A percentile compares a stretch with the other conserved stretches of the same genome.
These are phyloP conservation scores for Phenganax subtilis DNA, from an alignment of 92 coral and sea anemone genomes.

Conservation along the genomic window DNA sequence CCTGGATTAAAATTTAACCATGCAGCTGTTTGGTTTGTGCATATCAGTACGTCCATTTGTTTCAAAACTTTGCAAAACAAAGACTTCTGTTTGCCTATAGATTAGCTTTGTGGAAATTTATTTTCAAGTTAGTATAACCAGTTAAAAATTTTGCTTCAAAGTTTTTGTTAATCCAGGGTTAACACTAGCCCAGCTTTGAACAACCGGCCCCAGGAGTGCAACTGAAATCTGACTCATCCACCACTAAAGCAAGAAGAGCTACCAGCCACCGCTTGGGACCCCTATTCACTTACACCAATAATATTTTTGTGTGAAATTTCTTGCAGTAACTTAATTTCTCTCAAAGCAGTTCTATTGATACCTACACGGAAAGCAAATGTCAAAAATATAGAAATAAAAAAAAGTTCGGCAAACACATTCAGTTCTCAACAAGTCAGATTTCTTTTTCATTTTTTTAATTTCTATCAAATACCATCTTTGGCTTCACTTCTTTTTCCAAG, in stretches of 20 bases:
- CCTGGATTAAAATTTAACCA: neutral
- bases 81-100: no score
- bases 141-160: no score
- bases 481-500: slow-evolving; percentile 88
- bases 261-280: neutral
- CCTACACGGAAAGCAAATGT: slow-evolving; percentile 44
- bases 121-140: no score
- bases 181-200: no score
- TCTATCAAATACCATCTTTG: slow-evolving; percentile 65
- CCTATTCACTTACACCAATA: slow-evolving; percentile 69
- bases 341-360: slow-evolving; percentile 90
- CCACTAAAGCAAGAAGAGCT: neutral
- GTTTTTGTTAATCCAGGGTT: no score
- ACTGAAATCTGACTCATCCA: neutral
- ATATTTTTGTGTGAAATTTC: slow-evolving; percentile 80
- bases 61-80: no score
- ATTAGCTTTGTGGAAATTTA: no score
- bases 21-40: no score
- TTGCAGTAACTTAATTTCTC: slow-evolving; percentile 88
- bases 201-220: neutral
- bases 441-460: neutral
- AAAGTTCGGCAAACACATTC: neutral
- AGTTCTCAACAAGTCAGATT: neutral
- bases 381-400: neutral
- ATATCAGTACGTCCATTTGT: no score